Evolutionary conservation across 2,888 invertebrate genomes (phyloP), one percentile per base, ranked within the genome.

Genomic region (Leptothorax acervorum): DNA sequence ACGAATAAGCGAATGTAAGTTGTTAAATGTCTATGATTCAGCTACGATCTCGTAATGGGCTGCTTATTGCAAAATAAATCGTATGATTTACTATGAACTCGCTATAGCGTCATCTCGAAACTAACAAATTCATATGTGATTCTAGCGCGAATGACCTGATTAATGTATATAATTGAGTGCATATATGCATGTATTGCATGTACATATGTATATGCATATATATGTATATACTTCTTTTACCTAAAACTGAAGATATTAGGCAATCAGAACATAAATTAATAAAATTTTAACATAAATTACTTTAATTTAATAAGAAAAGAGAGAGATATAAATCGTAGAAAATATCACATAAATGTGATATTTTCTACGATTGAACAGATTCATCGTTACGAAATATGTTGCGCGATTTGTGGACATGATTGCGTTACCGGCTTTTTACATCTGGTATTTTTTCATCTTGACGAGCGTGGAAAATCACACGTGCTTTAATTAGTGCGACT

Each of bases 401-500:
- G 39, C 60, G 60, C 39, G 48, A 60, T 81, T 71, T 81, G 60
- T 71, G 28, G 28, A 71, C 39, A 71, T 62, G 18, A 39, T 81
- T 81, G 48, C 60, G 45, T 28, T 57, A 68, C 60, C 4, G 6
- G 4, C 39, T 71, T 28, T 53, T 71, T 51, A 60, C 3, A 48
- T 71, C 39, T 81, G 11, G 2, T 28, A 5, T 68, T 71, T 71
- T 81, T 79, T 71, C 48, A 71, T 79, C 57, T 60, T 8, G 18
- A 71, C 11, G n/a, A 79, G 39, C 71, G 60, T 71, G 71, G 71
- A 81, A 81, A 71, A 81, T 60, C 71, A 71, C 45, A 45, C 45
- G 48, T 60, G 48, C 2, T 81, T 51, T 71, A 81, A 81, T 81
- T 81, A 81, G 18, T 18, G 57, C 35, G 70, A 70, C 31, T 57